A percentile compares a stretch with the other conserved stretches of the same genome.
phyloP scores from a whole-genome alignment of 1,140 invertebrate species.

The Trigoniulus corallinus region DNA sequence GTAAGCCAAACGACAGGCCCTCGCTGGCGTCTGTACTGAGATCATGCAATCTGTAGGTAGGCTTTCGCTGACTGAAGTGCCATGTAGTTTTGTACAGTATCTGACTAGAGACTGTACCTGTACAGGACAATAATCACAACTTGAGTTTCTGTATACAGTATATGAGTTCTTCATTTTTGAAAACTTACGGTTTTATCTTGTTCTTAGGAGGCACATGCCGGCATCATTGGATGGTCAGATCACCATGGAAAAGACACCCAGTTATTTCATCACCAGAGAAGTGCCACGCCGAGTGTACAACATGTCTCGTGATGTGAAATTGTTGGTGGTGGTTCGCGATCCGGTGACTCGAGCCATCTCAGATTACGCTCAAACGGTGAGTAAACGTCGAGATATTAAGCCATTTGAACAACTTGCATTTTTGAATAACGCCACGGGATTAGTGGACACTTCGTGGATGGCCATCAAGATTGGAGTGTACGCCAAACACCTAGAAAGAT shows the following conservation, averaged over 20 bases:
- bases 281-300: slow-evolving; percentile 49
- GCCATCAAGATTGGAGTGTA: slow-evolving; percentile 33
- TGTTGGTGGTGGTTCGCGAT: slow-evolving; percentile 34
- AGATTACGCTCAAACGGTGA: slow-evolving; percentile 28
- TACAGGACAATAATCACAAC: no score
- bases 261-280: slow-evolving; percentile 78
- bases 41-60: no score
- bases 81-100: no score
- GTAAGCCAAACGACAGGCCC: no score
- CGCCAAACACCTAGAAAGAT: slow-evolving; percentile 29
- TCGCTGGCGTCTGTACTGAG: no score
- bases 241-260: slow-evolving; percentile 88
- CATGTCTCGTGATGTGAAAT: slow-evolving; percentile 29
- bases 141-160: no score
- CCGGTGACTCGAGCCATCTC: slow-evolving; percentile 36
- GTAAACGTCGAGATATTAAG: slow-evolving; percentile 17
- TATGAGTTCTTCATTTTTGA: no score
- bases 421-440: slow-evolving; percentile 12
- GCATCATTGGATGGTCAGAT: slow-evolving; percentile 61
- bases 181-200: no score
- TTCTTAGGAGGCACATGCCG: slow-evolving; percentile 62
- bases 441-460: slow-evolving; percentile 31
- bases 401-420: slow-evolving; percentile 30
- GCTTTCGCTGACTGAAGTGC: no score
- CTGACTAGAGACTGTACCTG: no score